Evolutionary conservation across 2,888 invertebrate species (phyloP).

Genomic region (Xanthia icteritia): DNA sequence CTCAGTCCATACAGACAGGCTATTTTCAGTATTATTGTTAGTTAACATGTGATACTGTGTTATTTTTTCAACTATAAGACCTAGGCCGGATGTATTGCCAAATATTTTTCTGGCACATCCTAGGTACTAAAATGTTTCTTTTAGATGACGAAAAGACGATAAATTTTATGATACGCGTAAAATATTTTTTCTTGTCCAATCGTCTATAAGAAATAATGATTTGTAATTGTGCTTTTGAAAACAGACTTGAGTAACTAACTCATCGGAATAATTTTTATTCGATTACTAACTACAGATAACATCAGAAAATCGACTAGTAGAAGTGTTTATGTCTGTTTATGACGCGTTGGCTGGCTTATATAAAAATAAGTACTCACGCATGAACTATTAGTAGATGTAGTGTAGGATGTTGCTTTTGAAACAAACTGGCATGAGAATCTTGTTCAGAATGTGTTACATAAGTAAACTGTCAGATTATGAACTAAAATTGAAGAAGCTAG

Average conservation of each 20-base stretch:
- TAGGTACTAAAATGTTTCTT: not conserved
- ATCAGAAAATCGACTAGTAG: not conserved
- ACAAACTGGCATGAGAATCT: slow-evolving; percentile 31
- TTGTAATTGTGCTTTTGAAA: not conserved
- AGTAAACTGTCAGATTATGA: not conserved
- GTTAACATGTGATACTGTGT: too few species aligned
- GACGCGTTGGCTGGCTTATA: slow-evolving; percentile 28
- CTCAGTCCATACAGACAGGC: too few species aligned
- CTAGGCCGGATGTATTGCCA: not conserved
- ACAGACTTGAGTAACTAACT: not conserved
- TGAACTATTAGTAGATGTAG: slow-evolving; percentile 39
- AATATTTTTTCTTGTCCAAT: not conserved
- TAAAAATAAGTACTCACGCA: slow-evolving; percentile 43
- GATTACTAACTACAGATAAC: not conserved
- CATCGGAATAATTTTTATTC: slow-evolving; percentile 35
- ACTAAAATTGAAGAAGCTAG: not conserved
- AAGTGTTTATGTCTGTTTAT: slow-evolving; percentile 13
- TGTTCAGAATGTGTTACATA: slow-evolving; percentile 35
- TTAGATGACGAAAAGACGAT: too few species aligned
- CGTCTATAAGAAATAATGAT: not conserved
- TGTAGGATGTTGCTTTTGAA: slow-evolving; percentile 36
- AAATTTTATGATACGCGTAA: not conserved
- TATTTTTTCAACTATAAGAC: not conserved
- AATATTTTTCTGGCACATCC: slow-evolving; percentile 8
- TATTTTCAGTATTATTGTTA: not conserved